These are phyloP conservation scores for Cephus spinipes DNA, from an alignment of 2,888 invertebrate species.

Conservation along the genomic window DNA sequence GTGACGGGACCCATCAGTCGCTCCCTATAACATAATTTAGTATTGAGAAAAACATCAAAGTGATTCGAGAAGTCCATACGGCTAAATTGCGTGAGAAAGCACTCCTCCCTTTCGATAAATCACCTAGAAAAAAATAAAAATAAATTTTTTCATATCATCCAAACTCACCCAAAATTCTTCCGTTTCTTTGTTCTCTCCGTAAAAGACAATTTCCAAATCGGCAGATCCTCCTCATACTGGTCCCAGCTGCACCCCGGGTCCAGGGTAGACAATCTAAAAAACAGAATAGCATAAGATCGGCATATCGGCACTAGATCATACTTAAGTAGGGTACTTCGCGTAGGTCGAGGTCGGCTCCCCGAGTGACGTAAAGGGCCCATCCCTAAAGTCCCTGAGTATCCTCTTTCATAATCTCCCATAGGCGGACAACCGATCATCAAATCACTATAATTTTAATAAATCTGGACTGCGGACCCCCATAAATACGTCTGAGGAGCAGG, in stretches of 20 bases:
- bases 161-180: neutral
- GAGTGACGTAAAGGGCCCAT: constrained; percentile 10
- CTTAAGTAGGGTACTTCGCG: constrained; percentile 22
- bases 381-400: constrained; percentile 13
- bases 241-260: neutral
- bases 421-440: constrained; percentile 25
- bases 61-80: neutral
- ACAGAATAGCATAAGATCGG: neutral
- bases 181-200: neutral
- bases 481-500: constrained; percentile 8
- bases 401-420: constrained; percentile 19
- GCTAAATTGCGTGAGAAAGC: neutral
- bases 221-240: neutral
- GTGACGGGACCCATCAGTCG: neutral
- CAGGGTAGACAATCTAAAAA: neutral
- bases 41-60: neutral
- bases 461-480: constrained; percentile 17
- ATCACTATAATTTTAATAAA: constrained; percentile 26
- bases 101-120: neutral
- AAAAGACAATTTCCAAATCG: neutral
- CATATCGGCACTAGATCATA: constrained; percentile 17
- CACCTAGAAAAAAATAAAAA: neutral
- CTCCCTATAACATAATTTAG: neutral
- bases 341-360: constrained; percentile 15
- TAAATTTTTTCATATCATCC: neutral